phyloP scores from a whole-genome alignment of 2,113 vertebrate genomes.

The Eonycteris spelaea region DNA sequence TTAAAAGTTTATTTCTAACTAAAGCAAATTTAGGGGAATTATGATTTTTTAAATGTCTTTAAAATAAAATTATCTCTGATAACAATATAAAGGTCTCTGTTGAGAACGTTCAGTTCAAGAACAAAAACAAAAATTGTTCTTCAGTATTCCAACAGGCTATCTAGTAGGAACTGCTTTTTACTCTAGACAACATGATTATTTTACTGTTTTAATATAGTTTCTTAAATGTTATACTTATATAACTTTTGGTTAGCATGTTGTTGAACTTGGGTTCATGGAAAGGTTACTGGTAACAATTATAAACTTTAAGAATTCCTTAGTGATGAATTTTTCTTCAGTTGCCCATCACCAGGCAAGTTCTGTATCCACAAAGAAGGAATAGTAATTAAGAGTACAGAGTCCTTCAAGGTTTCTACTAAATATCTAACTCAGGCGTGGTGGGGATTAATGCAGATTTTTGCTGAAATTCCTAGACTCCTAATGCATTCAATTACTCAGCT shows the following conservation, averaged over 20 bases:
- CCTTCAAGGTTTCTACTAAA: conserved; percentile 25
- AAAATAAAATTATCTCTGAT: neutral
- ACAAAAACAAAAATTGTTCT: neutral
- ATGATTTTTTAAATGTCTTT: neutral
- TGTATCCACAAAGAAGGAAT: conserved; percentile 20
- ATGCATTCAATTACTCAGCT: conserved; percentile 10
- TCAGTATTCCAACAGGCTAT: neutral
- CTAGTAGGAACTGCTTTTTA: conserved; percentile 3
- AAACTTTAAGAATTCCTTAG: conserved; percentile 37
- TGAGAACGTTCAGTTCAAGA: neutral
- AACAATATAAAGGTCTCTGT: neutral
- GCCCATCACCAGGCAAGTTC: conserved; percentile 18
- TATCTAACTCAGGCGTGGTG: neutral
- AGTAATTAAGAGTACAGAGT: conserved; percentile 51
- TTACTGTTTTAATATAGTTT: conserved; percentile 25
- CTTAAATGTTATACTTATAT: conserved; percentile 6
- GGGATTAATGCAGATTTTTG: conserved; percentile 21
- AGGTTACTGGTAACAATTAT: conserved; percentile 29
- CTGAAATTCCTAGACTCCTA: conserved; percentile 17
- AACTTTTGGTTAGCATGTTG: neutral
- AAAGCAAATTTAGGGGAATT: neutral
- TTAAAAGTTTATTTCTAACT: neutral
- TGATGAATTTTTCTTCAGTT: conserved; percentile 57
- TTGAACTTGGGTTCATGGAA: conserved; percentile 37
- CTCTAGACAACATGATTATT: neutral